A percentile compares a stretch with the other conserved stretches of the same genome.
Conservation (phyloP, 2,113 vertebrate genomes). For the Austrofundulus limnaeus region DNA sequence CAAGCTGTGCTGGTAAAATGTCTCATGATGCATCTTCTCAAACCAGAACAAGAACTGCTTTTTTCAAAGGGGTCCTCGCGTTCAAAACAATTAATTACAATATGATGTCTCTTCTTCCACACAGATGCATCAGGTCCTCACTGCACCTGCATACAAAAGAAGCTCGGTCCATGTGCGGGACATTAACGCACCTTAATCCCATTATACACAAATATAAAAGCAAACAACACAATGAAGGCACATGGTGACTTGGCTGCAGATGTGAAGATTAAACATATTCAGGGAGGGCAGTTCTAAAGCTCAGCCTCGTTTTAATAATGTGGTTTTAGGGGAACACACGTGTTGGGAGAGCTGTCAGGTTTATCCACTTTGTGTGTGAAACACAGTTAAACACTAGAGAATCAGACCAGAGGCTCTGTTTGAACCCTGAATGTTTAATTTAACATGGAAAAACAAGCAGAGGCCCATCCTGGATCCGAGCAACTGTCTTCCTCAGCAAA, state of each 20-base stretch:
- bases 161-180: neutral
- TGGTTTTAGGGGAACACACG: neutral
- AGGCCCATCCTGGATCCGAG: slow-evolving; percentile 25
- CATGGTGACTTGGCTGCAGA: neutral
- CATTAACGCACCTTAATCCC: neutral
- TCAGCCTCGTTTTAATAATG: neutral
- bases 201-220: slow-evolving; percentile 4
- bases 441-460: slow-evolving; percentile 28
- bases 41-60: slow-evolving; percentile 1
- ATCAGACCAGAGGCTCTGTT: slow-evolving; percentile 9
- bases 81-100: no score
- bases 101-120: neutral
- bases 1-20: neutral
- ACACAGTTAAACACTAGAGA: slow-evolving; percentile 16
- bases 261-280: neutral
- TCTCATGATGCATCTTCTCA: neutral
- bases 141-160: slow-evolving; percentile 10
- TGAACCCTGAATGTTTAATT: slow-evolving; percentile 41
- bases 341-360: no score
- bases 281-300: no score
- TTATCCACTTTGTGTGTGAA: no score
- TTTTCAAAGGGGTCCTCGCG: neutral
- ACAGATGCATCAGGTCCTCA: slow-evolving; percentile 9
- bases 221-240: neutral
- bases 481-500: slow-evolving; percentile 20